phyloP scores from a whole-genome alignment of 2,113 vertebrate species.

The Drymodes brunneopygia region DNA sequence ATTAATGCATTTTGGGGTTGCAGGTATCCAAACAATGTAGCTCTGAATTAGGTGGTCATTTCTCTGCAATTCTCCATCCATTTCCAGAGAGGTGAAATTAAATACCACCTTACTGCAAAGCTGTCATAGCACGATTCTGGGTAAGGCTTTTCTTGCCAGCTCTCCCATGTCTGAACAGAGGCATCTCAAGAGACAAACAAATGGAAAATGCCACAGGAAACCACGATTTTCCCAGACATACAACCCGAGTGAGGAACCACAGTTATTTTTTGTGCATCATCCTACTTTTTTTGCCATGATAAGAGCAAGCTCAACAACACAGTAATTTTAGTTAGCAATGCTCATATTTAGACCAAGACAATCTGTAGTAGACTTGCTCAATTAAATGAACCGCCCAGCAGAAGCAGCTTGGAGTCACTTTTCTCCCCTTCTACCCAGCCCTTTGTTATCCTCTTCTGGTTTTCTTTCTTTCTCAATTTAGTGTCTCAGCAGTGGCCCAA shows the following conservation, averaged over 20 bases:
- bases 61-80: neutral
- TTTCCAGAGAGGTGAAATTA: neutral
- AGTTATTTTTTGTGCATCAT: neutral
- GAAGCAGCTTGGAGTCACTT: neutral
- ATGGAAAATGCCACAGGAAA: neutral
- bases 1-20: neutral
- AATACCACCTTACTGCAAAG: neutral
- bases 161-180: neutral
- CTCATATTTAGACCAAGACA: neutral
- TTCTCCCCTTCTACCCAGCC: neutral
- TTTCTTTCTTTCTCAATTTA: neutral
- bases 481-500: neutral
- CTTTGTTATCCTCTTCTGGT: neutral
- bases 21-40: neutral
- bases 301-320: neutral
- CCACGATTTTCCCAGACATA: neutral
- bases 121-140: neutral
- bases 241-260: neutral
- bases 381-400: neutral
- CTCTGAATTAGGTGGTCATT: neutral
- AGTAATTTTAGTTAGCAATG: neutral
- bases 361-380: neutral
- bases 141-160: neutral
- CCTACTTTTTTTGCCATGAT: neutral
- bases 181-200: neutral